These are phyloP conservation scores for Athalia rosae DNA, from an alignment of 2,888 invertebrate genomes.

Conservation along the genomic window DNA sequence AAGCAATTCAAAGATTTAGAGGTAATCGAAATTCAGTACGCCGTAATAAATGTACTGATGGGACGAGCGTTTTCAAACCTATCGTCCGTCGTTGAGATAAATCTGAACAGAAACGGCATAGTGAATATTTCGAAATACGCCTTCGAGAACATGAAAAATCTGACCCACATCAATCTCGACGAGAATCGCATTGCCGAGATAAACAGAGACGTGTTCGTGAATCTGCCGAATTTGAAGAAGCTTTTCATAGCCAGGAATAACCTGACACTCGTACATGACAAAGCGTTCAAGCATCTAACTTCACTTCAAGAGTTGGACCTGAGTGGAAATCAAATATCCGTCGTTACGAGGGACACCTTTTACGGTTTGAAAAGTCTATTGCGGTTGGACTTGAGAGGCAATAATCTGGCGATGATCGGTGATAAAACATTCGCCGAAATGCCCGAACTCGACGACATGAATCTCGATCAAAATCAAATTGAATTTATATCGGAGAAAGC, in stretches of 20 bases:
- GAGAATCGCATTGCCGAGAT: slow-evolving; percentile 87
- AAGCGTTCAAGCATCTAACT: slow-evolving; percentile 84
- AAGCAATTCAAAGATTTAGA: slow-evolving; percentile 80
- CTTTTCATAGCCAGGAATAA: slow-evolving; percentile 91
- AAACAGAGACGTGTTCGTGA: slow-evolving; percentile 83
- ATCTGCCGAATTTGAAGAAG: slow-evolving; percentile 83
- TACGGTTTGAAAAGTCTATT: slow-evolving; percentile 84
- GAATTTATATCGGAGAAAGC: slow-evolving; percentile 85
- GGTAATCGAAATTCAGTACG: slow-evolving; percentile 83
- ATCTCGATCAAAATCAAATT: slow-evolving; percentile 82
- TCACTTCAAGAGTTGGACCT: slow-evolving; percentile 88
- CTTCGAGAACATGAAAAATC: slow-evolving; percentile 83
- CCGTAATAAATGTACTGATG: slow-evolving; percentile 81
- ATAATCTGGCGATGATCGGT: slow-evolving; percentile 85
- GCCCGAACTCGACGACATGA: slow-evolving; percentile 83
- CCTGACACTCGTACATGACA: slow-evolving; percentile 88
- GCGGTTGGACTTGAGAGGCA: slow-evolving; percentile 84
- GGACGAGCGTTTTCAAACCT: slow-evolving; percentile 85
- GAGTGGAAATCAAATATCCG: slow-evolving; percentile 84
- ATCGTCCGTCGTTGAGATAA: slow-evolving; percentile 80
- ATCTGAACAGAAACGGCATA: slow-evolving; percentile 83
- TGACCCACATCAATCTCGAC: slow-evolving; percentile 83
- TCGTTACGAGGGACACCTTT: slow-evolving; percentile 86
- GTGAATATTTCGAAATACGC: slow-evolving; percentile 81
- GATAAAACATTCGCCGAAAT: slow-evolving; percentile 88